Evolutionary conservation across 2,797 vertebrate genomes (phyloP), one percentile per base, ranked within the genome.

Genomic region (Natrix natrix): DNA sequence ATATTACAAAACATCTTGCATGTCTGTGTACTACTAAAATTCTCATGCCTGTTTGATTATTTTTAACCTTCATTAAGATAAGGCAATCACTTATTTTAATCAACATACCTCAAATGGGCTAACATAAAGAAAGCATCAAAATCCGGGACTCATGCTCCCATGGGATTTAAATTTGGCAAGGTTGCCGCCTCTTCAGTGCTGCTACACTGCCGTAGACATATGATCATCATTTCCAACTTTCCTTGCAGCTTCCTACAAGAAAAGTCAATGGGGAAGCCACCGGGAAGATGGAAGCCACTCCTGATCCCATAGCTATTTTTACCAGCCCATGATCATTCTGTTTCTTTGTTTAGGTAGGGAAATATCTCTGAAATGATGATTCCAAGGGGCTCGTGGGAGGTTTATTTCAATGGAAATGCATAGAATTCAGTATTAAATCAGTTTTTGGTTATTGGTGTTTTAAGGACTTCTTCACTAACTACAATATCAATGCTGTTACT

Each of bases 401-500:
- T 94, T 89, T 24, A 0, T 95, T 88, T 48, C 14, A 37, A 8
- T n/a, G 22, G 32, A 87, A n/a, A 87, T 59, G 89, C 94, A 92
- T 94, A 94, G 92, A 74, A 88, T 93, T 95, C 92, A 66, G 94
- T 89, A 91, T 83, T 48, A 86, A 2, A 14, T 87, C 94, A 86
- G 60, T 12, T 66, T 87, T 92, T 59, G 56, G 52, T 66, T 92
- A 88, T 22, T 91, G 37, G 92, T 93, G 90, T 56, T 93, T 92
- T 94, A 92, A 91, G 90, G 91, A 74, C 89, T 93, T 90, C 91
- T 94, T 95, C 54, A 93, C 93, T 90, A 94, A 43, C 3, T 91
- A 88, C 93, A 96, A 0, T 87, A 61, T 20, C 90, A 93, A 90
- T 93, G 92, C 94, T 95, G 83, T 95, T 94, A 90, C 94, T 94